Evolutionary conservation across 2,888 invertebrate genomes (phyloP).

Genomic region (Lysandra bellargus): DNA sequence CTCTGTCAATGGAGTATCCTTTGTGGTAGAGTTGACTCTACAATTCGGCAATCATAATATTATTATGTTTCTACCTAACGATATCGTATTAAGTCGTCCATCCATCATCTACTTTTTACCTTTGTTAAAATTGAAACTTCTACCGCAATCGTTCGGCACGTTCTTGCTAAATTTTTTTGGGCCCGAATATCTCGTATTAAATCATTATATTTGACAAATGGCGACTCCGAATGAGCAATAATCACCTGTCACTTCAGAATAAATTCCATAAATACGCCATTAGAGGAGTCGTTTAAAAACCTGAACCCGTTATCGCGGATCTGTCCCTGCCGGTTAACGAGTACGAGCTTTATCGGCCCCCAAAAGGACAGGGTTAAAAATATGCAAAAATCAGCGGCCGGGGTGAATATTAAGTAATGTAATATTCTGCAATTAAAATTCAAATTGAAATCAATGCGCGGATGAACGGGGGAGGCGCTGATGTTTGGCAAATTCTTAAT

Average conservation of each 20-base stretch:
- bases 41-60: not conserved
- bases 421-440: slow-evolving; percentile 81
- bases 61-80: not conserved
- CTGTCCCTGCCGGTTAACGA: slow-evolving; percentile 63
- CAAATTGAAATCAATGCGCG: slow-evolving; percentile 81
- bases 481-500: slow-evolving; percentile 44
- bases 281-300: slow-evolving; percentile 23
- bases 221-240: not conserved
- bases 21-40: not conserved
- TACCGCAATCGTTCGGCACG: not conserved
- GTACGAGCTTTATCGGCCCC: slow-evolving; percentile 72
- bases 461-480: slow-evolving; percentile 54
- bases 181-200: slow-evolving; percentile 5
- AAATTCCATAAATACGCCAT: slow-evolving; percentile 27
- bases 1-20: not conserved
- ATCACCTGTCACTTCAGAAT: slow-evolving; percentile 21
- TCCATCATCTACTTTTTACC: slow-evolving; percentile 12
- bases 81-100: not conserved
- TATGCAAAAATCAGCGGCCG: slow-evolving; percentile 76
- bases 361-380: slow-evolving; percentile 68
- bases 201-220: slow-evolving; percentile 18
- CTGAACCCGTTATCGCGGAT: slow-evolving; percentile 51
- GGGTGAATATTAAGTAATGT: slow-evolving; percentile 80
- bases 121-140: slow-evolving; percentile 6
- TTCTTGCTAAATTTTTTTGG: slow-evolving; percentile 8